Evolutionary conservation across 2,888 invertebrate species (phyloP), one percentile per base, ranked within the genome.

Genomic region (Oscheius sp.): DNA sequence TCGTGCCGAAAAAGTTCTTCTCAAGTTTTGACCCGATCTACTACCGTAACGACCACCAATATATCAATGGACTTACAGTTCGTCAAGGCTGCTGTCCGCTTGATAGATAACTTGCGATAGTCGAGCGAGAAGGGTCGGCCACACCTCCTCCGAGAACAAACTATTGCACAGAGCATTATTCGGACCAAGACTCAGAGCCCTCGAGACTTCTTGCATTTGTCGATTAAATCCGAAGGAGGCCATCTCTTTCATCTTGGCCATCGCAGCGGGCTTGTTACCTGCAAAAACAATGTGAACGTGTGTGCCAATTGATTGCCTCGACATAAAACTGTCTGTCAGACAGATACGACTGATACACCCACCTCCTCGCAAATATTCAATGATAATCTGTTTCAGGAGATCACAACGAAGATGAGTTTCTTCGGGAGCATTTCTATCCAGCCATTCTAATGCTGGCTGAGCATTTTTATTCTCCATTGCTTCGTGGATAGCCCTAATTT

Each of bases 91-190:
- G 41, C 77, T 72, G 53, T 75, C 72, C 43, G 71, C 58, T 27
- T 79, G 75, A 9, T 77, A 68, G 53, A 83, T 70, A 12, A 79
- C 78, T 9, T 79, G 55, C n/a, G 83, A 74, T 72, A 86, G 59
- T 53, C 77, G 70, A 13, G 72, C 59, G 49, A 77, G 74, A 1
- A 86, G 76, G 12, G 45, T n/a, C 25, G 76, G 76, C 55, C 77
- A 75, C 23, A 68, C 59, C 23, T 55, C 49, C 6, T 52, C 21
- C 12, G 59, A 45, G 49, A 77, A 78, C 25, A 78, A 18, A 16
- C 69, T 45, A 13, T 46, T 59, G 49, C 78, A 78, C 23, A 76
- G 68, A 2, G 56, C 12, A 21, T 75, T 72, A 1, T 52, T 16
- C 27, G 63, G 29, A 12, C 78, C 80, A 18, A 69, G 23, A 0